Conservation (phyloP, 1,140 invertebrate species). For the Calephelis nemesis region DNA sequence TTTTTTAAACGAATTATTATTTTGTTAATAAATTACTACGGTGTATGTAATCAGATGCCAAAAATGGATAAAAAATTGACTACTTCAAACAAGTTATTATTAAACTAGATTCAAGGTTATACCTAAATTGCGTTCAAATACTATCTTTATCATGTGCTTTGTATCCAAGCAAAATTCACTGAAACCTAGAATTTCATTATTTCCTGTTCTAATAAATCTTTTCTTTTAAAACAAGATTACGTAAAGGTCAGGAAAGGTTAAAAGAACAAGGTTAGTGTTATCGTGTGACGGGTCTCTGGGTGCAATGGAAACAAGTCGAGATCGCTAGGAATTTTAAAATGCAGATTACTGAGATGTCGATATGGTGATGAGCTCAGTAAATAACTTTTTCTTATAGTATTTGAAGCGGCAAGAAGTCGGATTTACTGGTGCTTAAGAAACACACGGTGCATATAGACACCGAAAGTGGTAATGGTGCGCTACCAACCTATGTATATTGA, state of each 20-base stretch:
- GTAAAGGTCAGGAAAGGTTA: conserved; percentile 5
- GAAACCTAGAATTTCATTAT: background rate
- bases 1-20: no score
- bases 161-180: background rate
- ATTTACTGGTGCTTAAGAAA: no score
- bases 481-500: no score
- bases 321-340: background rate
- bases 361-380: background rate
- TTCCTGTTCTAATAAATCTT: conserved; percentile 6
- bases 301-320: background rate
- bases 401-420: no score
- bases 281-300: background rate
- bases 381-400: background rate
- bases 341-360: background rate
- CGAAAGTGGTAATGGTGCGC: no score
- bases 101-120: background rate
- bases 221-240: background rate
- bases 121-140: background rate
- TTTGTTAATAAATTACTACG: no score
- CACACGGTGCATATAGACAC: no score
- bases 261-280: conserved; percentile 7
- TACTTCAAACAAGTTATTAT: no score
- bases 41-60: background rate
- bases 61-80: background rate
- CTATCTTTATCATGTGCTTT: background rate